phyloP scores from a whole-genome alignment of 1,140 invertebrate species.

The Lasioglossum baleicum region DNA sequence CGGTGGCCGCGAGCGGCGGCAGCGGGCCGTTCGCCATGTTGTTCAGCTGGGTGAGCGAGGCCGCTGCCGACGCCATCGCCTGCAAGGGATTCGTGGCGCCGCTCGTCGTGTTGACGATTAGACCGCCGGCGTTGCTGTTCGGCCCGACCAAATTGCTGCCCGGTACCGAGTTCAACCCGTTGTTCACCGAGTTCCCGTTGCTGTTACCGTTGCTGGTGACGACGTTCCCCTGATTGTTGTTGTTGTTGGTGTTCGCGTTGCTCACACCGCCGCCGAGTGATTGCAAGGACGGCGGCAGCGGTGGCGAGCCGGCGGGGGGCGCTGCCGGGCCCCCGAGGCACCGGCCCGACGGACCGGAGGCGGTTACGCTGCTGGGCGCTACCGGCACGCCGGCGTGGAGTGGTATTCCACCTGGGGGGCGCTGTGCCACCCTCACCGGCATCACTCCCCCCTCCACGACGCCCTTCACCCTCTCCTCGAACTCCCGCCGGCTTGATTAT shows the following conservation, averaged over 20 bases:
- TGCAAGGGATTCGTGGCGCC: constrained; percentile 72
- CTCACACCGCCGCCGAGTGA: constrained; percentile 64
- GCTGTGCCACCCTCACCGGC: constrained; percentile 80
- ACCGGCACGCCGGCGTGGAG: constrained; percentile 78
- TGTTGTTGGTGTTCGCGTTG: constrained; percentile 31
- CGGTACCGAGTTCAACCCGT: constrained; percentile 9
- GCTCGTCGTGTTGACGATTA: constrained; percentile 51
- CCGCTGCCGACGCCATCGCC: constrained; percentile 77
- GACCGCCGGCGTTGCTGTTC: constrained; percentile 29
- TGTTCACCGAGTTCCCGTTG: constrained; percentile 26
- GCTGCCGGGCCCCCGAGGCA: constrained; percentile 75
- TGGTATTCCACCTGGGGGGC: constrained; percentile 78
- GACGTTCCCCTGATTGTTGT: constrained; percentile 30
- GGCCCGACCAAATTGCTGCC: constrained; percentile 21
- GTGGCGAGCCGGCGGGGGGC: constrained; percentile 70
- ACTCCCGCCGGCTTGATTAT: constrained; percentile 55
- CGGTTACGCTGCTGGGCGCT: constrained; percentile 70
- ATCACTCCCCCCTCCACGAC: constrained; percentile 80
- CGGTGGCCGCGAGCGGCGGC: constrained; percentile 70
- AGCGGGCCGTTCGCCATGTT: constrained; percentile 78
- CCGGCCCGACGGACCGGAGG: constrained; percentile 74
- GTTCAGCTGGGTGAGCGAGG: constrained; percentile 76
- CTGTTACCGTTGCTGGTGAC: constrained; percentile 23
- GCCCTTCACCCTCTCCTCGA: constrained; percentile 71
- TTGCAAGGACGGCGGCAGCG: constrained; percentile 70